A percentile compares a stretch with the other conserved stretches of the same genome.
phyloP scores from a whole-genome alignment of 2,888 invertebrate genomes.

The Bedellia somnulentella region DNA sequence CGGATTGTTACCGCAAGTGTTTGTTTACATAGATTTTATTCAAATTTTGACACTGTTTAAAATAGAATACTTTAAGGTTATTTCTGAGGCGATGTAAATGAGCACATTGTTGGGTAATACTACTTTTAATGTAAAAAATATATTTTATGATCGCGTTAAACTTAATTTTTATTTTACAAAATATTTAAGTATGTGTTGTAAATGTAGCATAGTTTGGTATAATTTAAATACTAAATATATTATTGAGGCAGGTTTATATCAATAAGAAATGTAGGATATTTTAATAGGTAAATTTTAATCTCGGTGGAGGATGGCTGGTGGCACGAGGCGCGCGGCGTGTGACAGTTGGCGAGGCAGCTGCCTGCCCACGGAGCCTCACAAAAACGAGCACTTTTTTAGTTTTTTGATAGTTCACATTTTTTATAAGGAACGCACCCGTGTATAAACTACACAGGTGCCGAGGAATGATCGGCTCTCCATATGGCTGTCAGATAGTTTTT shows the following conservation, averaged over 20 bases:
- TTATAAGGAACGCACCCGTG: slow-evolving; percentile 45
- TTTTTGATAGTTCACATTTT: slow-evolving; percentile 47
- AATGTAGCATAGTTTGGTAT: no score
- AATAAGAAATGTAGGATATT: no score
- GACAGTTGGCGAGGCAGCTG: slow-evolving; percentile 57
- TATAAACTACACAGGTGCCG: slow-evolving; percentile 60
- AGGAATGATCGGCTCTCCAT: slow-evolving; percentile 51
- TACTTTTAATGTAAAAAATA: no score
- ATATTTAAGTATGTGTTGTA: no score
- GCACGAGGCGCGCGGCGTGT: slow-evolving; percentile 18
- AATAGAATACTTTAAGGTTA: background rate
- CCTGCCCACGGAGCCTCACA: slow-evolving; percentile 44
- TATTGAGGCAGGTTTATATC: no score
- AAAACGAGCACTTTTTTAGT: slow-evolving; percentile 55
- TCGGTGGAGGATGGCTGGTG: slow-evolving; percentile 6
- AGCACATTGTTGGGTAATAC: no score
- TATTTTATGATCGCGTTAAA: no score
- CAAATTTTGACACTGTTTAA: slow-evolving; percentile 1
- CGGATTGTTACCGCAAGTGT: slow-evolving; percentile 23
- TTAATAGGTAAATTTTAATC: no score
- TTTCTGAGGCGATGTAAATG: no score
- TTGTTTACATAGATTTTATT: slow-evolving; percentile 11
- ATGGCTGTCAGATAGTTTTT: no score
- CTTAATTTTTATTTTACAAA: no score
- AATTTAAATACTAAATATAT: no score